Base-by-base conservation (phyloP, 2,888 invertebrate species). In the Phengaris arion region DNA sequence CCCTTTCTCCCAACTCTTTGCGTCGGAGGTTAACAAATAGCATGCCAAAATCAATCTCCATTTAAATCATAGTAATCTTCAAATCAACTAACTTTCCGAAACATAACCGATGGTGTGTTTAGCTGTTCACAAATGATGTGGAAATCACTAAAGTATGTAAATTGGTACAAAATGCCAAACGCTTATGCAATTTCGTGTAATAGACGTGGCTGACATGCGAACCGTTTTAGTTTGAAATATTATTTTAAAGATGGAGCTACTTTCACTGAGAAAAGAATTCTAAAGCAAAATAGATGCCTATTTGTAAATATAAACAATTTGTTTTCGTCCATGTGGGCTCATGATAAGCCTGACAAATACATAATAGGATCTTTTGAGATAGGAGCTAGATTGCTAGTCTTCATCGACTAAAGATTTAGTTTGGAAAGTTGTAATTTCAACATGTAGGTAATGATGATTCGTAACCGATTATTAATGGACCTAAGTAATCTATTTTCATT, bases 151-250 rank as follows among this genome's bases (percentile, higher is more conserved):
- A 52, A 72, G 22, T 72, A 72, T 72, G 72, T 13, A 72, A 72
- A 72, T 72, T 72, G 72, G 54, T 72, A 72, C 54, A 72, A 72
- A 72, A 72, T 72, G 72, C 72, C 72, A 72, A 52, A 72, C 72
- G 54, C 35, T 70, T 70, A 70, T 72, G 72, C 72, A 72, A 72
- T 72, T 72, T 72, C 52, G 52, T 54, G 35, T 72, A 51, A 54
- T 72, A 54, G 52, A 54, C 35, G 35, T 72, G 15, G 22, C 54
- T 13, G 72, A 72, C 72, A 72, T 72, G 72, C 72, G 8, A 72
- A 22, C 52, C 72, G 72, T 69, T 69, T 48, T 48, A 69, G n/a
- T 15, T 69, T 48, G 48, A 48, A 48, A 69, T 15, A 69, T 64
- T 64, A 13, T 64, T 64, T 35, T 12, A 64, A 64, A 45, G 13